Evolutionary conservation across 2,113 vertebrate genomes (phyloP).

Genomic region (Microcebus tavaratra): DNA sequence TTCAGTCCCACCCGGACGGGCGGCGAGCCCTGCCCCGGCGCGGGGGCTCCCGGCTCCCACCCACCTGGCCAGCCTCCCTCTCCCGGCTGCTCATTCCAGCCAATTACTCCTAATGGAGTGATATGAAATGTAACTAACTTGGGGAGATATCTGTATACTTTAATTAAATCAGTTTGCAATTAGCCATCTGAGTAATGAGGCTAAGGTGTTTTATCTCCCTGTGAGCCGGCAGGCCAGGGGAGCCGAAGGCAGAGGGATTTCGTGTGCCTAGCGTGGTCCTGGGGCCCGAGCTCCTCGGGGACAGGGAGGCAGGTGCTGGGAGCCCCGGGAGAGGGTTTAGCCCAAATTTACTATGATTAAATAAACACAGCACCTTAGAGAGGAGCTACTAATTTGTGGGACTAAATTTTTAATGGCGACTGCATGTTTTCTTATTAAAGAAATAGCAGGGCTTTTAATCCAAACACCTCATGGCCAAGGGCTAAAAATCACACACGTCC

Average conservation of each 20-base stretch:
- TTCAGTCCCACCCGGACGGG: neutral
- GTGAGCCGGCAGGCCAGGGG: constrained; percentile 44
- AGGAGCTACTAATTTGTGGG: constrained; percentile 44
- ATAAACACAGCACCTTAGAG: constrained; percentile 54
- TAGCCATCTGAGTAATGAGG: constrained; percentile 87
- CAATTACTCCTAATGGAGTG: constrained; percentile 87
- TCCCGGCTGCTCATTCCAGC: constrained; percentile 81
- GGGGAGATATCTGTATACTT: constrained; percentile 85
- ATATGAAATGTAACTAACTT: constrained; percentile 88
- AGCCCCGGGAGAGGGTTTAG: constrained; percentile 50
- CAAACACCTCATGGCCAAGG: constrained; percentile 16
- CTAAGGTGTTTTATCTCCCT: constrained; percentile 78
- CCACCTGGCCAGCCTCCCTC: constrained; percentile 82
- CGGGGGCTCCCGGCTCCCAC: neutral
- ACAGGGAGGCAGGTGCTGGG: constrained; percentile 29
- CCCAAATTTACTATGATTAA: constrained; percentile 65
- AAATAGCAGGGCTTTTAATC: constrained; percentile 50
- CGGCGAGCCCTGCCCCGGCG: neutral
- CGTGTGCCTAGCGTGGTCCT: neutral
- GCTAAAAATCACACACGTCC: neutral
- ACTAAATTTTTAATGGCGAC: constrained; percentile 73
- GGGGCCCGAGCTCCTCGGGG: neutral
- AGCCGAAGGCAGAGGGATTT: constrained; percentile 48
- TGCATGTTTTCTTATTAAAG: constrained; percentile 60
- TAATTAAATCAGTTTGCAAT: constrained; percentile 89